Evolutionary conservation across 2,113 vertebrate genomes (phyloP), one percentile per base, ranked within the genome.

Genomic region (Tenrec ecaudatus): DNA sequence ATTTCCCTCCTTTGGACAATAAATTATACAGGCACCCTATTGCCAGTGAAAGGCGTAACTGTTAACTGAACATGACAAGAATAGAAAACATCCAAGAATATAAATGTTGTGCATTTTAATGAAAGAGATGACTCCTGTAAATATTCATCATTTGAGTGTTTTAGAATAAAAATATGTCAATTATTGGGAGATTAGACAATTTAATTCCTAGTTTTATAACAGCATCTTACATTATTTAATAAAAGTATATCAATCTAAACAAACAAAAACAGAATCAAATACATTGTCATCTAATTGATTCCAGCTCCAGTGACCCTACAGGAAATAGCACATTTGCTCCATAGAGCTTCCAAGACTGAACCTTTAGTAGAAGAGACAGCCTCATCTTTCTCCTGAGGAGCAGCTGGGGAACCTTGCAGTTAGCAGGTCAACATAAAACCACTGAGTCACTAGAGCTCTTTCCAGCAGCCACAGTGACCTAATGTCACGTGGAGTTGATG

Each of bases 21-120:
- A 94, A 86, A 73, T 85, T 40, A 88, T 12, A 75, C 16, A 29
- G 20, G 57, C 53, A 38, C 9, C 33, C 11, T 38, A 3, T 38
- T 84, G 87, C 78, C 57, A 79, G 79, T 60, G 36, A 33, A 92
- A 78, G n/a, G 11, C 47, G 5, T 16, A 64, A 78, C 4, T 60
- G 15, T 27, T 92, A 43, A 58, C 8, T n/a, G 3, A n/a, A 60
- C 29, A 38, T 20, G 31, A 6, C 57, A 60, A 1, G 58, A 83
- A 76, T 36, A 84, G 79, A 79, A 86, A 93, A 66, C 11, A 79
- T 64, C 36, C 19, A 75, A 17, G 38, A 88, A 75, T 43, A 79
- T 47, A 69, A 47, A 85, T 60, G 82, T 36, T 15, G 10, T 15
- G 36, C 22, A 31, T 69, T 69, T 75, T 92, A 69, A 23, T 82